A percentile compares a stretch with the other conserved stretches of the same genome.
phyloP scores from a whole-genome alignment of 2,113 vertebrate genomes.

The Irena cyanogastra region DNA sequence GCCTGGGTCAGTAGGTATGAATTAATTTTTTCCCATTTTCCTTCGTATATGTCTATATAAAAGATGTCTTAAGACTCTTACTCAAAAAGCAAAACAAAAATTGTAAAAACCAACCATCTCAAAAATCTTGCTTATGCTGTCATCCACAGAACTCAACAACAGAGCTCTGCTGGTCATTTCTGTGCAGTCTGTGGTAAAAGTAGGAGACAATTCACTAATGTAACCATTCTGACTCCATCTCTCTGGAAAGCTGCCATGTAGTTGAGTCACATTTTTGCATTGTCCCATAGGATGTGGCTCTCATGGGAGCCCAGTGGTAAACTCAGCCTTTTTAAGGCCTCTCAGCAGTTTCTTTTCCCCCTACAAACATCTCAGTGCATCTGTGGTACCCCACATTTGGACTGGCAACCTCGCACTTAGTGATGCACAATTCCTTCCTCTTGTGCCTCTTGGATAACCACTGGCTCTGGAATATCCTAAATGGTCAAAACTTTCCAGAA shows the following conservation, averaged over 20 bases:
- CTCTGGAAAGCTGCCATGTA: background rate
- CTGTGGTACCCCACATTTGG: background rate
- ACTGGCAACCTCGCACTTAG: background rate
- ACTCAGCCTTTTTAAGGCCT: background rate
- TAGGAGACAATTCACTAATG: background rate
- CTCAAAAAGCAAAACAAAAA: background rate
- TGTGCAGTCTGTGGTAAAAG: background rate
- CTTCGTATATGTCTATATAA: background rate
- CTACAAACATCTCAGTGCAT: background rate
- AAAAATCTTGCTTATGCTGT: background rate
- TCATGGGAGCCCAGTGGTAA: background rate
- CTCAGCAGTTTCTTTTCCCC: background rate
- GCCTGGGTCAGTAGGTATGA: too few relatives aligned
- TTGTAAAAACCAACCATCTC: background rate
- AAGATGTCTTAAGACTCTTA: background rate
- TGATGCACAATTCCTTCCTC: conserved; percentile 34
- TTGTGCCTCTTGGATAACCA: conserved; percentile 30
- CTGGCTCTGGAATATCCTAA: conserved; percentile 21
- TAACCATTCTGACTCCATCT: background rate
- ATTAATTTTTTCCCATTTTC: background rate
- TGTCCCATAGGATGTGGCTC: background rate
- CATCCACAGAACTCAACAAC: background rate
- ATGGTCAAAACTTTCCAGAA: conserved; percentile 63
- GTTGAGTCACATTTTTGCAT: background rate
- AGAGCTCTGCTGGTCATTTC: background rate